Evolutionary conservation across 2,888 invertebrate species (phyloP).

Genomic region (Willowsia nigromaculata): DNA sequence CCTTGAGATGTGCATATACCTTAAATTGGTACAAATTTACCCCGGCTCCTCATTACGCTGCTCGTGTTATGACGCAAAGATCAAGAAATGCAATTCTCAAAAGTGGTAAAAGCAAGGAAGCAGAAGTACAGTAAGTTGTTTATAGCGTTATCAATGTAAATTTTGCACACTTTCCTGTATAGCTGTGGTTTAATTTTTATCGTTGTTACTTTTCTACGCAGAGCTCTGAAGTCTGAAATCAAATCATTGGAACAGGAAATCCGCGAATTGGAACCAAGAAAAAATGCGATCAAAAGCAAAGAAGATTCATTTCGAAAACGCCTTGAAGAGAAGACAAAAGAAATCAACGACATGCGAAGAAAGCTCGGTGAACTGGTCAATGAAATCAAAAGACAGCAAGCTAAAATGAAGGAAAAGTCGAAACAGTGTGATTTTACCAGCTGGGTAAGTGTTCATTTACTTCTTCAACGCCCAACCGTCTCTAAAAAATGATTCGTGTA

Average conservation of each 20-base stretch:
- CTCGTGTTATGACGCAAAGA: slow-evolving; percentile 40
- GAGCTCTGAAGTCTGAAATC: slow-evolving; percentile 47
- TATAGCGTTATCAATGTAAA: no score
- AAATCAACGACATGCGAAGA: neutral
- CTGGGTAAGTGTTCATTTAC: slow-evolving; percentile 42
- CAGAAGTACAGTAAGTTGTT: slow-evolving; percentile 45
- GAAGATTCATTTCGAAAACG: slow-evolving; percentile 27
- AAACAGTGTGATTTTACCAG: slow-evolving; percentile 50
- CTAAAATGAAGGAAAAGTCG: slow-evolving; percentile 5
- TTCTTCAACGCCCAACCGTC: no score
- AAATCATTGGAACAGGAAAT: slow-evolving; percentile 25
- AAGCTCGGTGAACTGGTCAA: slow-evolving; percentile 22
- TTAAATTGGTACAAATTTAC: slow-evolving; percentile 73
- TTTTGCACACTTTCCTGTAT: no score
- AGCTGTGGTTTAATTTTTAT: no score
- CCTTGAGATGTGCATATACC: slow-evolving; percentile 67
- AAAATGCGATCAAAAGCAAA: slow-evolving; percentile 31
- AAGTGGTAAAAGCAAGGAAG: slow-evolving; percentile 56
- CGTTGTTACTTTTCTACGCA: slow-evolving; percentile 2
- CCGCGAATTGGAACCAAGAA: slow-evolving; percentile 30
- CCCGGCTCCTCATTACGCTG: slow-evolving; percentile 73
- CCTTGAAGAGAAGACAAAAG: slow-evolving; percentile 13
- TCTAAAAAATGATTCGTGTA: no score
- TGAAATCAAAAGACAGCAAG: slow-evolving; percentile 32
- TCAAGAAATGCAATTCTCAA: slow-evolving; percentile 49